phyloP scores from a whole-genome alignment of 2,113 vertebrate species.

The Carassius carassius region DNA sequence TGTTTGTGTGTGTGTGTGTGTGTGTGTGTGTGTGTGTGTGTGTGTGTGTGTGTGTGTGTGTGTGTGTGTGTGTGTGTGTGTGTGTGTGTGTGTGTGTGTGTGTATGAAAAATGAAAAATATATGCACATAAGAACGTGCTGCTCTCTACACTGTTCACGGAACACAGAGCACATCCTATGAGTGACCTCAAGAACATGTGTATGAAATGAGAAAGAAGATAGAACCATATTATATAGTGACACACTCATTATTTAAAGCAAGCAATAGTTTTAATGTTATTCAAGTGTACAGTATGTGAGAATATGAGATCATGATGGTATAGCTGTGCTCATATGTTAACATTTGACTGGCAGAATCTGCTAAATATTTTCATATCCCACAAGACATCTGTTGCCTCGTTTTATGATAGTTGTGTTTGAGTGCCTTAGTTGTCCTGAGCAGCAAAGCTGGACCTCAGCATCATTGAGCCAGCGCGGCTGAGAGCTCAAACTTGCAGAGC shows the following conservation, averaged over 20 bases:
- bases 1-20: not conserved
- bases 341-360: not conserved
- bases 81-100: not conserved
- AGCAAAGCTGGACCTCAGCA: slow-evolving; percentile 4
- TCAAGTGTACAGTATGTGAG: not conserved
- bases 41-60: not conserved
- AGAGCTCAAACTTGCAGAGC: slow-evolving; percentile 1
- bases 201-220: slow-evolving; percentile 15
- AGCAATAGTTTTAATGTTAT: slow-evolving; percentile 2
- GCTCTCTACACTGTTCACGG: slow-evolving; percentile 4
- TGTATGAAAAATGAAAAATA: slow-evolving; percentile 17
- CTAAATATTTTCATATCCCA: not conserved
- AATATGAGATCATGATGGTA: not conserved
- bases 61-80: not conserved
- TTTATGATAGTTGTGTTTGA: not conserved
- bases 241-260: slow-evolving; percentile 28
- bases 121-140: not conserved
- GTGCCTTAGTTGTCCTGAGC: not conserved
- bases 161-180: slow-evolving; percentile 28
- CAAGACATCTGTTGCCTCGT: not conserved
- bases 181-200: slow-evolving; percentile 10
- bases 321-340: not conserved
- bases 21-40: not conserved
- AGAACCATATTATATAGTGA: slow-evolving; percentile 17
- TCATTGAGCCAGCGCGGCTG: not conserved